Evolutionary conservation across 1,140 invertebrate genomes (phyloP), one percentile per base, ranked within the genome.

Genomic region (Lordiphosa collinella): DNA sequence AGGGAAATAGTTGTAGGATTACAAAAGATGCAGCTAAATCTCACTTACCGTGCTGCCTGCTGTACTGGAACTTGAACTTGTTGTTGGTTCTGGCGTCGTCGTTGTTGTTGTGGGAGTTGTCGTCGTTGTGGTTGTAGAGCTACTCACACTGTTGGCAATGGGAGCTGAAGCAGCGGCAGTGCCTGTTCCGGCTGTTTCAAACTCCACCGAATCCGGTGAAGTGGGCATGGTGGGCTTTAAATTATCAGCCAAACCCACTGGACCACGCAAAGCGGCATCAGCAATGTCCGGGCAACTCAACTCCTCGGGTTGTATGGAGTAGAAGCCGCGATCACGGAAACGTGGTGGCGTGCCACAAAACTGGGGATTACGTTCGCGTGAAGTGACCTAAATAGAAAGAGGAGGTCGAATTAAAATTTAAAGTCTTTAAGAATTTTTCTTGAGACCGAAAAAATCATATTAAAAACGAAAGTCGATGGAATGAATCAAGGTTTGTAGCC

Each of bases 341-440:
- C 92, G 90, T 0, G 92, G 89, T 2, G 96, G 96, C 66, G 92
- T 93, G 6, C 96, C 96, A 78, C 96, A 98, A 89, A 97, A 98
- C 89, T 98, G 96, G 9, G 96, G 96, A 89, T 96, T 96, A 75
- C 96, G 91, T 90, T 98, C 96, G 34, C 96, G 91, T 62, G 95
- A 96, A 2, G 96, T 97, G 3, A 88, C 86, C 86, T 88, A 41
- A 5, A 8, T 4, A 1, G 9, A 16, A 3, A 7, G 7, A 5
- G 5, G 5, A 22, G 18, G 0, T 5, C 0, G n/a, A 51, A 11
- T 29, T 8, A 8, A 29, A 7, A 29, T 29, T 29, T 29, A 29
- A 1, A 29, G 1, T 29, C 2, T 29, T 29, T 8, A 8, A 8
- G 25, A 7, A 29, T 2, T 5, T 29, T 22, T 5, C 0, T 22